Evolutionary conservation across 2,113 vertebrate species (phyloP), one percentile per base, ranked within the genome.

Genomic region (Elgaria multicarinata): DNA sequence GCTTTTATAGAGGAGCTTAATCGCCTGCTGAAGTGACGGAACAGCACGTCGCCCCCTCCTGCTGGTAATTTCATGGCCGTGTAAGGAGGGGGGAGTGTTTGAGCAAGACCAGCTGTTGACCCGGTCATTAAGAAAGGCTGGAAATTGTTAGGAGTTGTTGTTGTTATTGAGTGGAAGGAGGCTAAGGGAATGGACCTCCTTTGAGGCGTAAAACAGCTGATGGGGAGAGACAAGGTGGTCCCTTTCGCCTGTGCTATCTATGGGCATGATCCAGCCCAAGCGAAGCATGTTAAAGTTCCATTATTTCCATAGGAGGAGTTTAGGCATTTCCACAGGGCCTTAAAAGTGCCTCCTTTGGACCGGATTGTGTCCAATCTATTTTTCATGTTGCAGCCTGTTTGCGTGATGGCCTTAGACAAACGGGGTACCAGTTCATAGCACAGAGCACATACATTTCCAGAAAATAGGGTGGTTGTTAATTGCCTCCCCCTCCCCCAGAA

Each of bases 41-140:
- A 71, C 3, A 42, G 39, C 79, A 39, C 3, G 67, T 28, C 78
- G 72, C 20, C 82, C 74, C 53, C 24, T 77, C 80, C 64, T 78
- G 20, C 33, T 33, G 28, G 36, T 90, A 88, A 87, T 83, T 82
- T 89, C 86, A 89, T 28, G 58, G 53, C 69, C 74, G 67, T 50
- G 79, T 39, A 83, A 85, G 1, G 33, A 2, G 13, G 31, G 20
- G 83, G 82, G 81, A 9, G 64, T 53, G 85, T 72, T 86, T 75
- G 44, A 71, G 83, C 83, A 93, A 88, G 88, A 69, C 64, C 89
- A 88, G 83, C 89, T 75, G 55, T 72, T 93, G 89, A 84, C 85
- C 69, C 76, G 20, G 62, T 62, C 90, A 86, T 88, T 85, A 74
- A 90, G 85, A 78, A 92, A 88, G 53, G 80, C 74, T 50, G 66